phyloP scores from a whole-genome alignment of 1,140 invertebrate genomes.

The Pararge aegeria region DNA sequence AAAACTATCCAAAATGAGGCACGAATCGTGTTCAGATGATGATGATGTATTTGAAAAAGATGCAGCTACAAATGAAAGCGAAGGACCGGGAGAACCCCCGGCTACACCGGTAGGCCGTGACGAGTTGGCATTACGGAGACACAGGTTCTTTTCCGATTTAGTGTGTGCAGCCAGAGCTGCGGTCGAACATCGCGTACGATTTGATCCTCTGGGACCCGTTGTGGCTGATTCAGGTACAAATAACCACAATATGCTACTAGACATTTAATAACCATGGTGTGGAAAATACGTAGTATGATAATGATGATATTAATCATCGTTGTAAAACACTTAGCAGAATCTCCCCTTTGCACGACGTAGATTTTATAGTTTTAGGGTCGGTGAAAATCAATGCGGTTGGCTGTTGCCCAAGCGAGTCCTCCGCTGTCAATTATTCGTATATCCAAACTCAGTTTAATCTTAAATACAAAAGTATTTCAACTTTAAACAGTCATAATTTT shows the following conservation, averaged over 20 bases:
- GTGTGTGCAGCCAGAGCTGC: conserved; percentile 85
- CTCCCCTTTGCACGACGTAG: neutral
- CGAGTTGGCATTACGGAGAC: conserved; percentile 86
- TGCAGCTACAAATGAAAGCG: conserved; percentile 32
- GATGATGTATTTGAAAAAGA: conserved; percentile 71
- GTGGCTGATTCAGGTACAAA: conserved; percentile 80
- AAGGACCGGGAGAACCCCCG: conserved; percentile 83
- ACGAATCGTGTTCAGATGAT: conserved; percentile 61
- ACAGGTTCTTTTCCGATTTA: conserved; percentile 88
- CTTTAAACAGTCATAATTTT: too few species aligned
- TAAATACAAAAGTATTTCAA: neutral
- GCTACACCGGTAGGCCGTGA: conserved; percentile 88
- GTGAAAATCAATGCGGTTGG: conserved; percentile 60
- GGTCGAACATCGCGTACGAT: conserved; percentile 86
- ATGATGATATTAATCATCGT: too few species aligned
- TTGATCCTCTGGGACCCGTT: conserved; percentile 85
- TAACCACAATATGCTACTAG: too few species aligned
- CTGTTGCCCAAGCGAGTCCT: conserved; percentile 42
- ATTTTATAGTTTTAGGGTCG: conserved; percentile 5
- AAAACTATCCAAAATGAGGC: conserved; percentile 37
- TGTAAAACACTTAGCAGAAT: too few species aligned
- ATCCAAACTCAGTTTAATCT: conserved; percentile 13
- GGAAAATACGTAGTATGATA: too few species aligned
- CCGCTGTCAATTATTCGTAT: conserved; percentile 19
- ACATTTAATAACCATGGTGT: too few species aligned